A percentile compares a stretch with the other conserved stretches of the same genome.
These are phyloP conservation scores for Oscheius onirici DNA, from an alignment of 2,888 invertebrate species.

Conservation along the genomic window DNA sequence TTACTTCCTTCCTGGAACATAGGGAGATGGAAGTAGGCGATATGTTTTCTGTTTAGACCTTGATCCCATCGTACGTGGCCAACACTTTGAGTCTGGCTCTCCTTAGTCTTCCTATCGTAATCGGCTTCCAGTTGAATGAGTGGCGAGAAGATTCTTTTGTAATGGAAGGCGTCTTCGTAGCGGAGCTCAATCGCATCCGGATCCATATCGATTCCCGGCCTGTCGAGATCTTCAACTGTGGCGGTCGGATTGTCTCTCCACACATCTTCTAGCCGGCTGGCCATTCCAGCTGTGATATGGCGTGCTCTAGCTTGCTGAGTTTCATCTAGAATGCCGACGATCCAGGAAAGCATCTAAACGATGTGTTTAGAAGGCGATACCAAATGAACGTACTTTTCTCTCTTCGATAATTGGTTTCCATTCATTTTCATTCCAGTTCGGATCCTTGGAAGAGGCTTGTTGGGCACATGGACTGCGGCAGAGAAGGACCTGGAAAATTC, in stretches of 20 bases:
- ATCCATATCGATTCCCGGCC: slow-evolving; percentile 96
- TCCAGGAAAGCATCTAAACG: slow-evolving; percentile 87
- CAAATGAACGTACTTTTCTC: slow-evolving; percentile 17
- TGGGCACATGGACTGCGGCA: slow-evolving; percentile 98
- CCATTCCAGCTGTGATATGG: slow-evolving; percentile 88
- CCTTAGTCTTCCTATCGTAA: slow-evolving; percentile 95
- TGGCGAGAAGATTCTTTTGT: slow-evolving; percentile 96
- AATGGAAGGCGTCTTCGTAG: slow-evolving; percentile 98
- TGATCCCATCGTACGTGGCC: slow-evolving; percentile 99
- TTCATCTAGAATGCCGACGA: slow-evolving; percentile 95
- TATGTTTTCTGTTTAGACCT: slow-evolving; percentile 95
- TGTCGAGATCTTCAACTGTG: slow-evolving; percentile 95
- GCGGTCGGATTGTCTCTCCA: slow-evolving; percentile 99
- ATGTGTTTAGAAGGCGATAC: slow-evolving; percentile 40
- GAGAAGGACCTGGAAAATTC: slow-evolving; percentile 76
- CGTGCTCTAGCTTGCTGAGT: slow-evolving; percentile 93
- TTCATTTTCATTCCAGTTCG: slow-evolving; percentile 84
- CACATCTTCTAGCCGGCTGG: slow-evolving; percentile 96
- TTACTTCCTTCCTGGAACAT: slow-evolving; percentile 86
- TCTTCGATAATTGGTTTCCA: slow-evolving; percentile 76
- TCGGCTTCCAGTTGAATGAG: slow-evolving; percentile 96
- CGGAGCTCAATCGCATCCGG: slow-evolving; percentile 84
- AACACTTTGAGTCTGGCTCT: slow-evolving; percentile 87
- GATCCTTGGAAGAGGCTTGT: slow-evolving; percentile 94
- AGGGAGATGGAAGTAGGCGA: slow-evolving; percentile 94